A percentile compares a stretch with the other conserved stretches of the same genome.
These are phyloP conservation scores for Nasua narica DNA, from an alignment of 2,797 vertebrate species.

Conservation along the genomic window DNA sequence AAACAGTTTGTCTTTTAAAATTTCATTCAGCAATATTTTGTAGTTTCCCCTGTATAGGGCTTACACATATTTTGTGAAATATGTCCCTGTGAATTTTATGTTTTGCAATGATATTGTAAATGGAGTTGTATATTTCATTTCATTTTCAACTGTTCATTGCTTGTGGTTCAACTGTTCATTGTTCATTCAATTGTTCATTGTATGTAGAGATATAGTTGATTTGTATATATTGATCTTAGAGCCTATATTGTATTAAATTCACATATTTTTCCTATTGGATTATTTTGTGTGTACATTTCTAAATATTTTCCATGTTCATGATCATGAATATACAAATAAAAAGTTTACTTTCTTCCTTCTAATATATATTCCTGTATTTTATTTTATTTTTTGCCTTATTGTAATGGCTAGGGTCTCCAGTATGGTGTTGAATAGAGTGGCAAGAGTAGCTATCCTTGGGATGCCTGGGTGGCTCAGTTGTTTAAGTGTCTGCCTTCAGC, in stretches of 20 bases:
- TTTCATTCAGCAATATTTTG: not conserved
- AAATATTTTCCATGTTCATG: not conserved
- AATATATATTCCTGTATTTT: not conserved
- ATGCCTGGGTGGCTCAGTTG: too few relatives aligned
- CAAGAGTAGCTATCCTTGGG: not conserved
- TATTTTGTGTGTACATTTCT: not conserved
- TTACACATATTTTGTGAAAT: not conserved
- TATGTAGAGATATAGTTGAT: not conserved
- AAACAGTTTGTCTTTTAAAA: not conserved
- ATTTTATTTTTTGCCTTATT: not conserved
- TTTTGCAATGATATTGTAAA: conserved; percentile 10
- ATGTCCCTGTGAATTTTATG: not conserved
- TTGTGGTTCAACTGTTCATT: too few relatives aligned
- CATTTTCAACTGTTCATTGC: conserved; percentile 16
- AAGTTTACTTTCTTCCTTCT: not conserved
- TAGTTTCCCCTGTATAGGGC: not conserved
- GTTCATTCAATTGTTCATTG: not conserved
- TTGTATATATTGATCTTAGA: not conserved
- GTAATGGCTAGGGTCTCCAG: not conserved
- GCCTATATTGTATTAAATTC: not conserved
- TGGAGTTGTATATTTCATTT: conserved; percentile 4
- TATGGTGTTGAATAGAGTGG: not conserved
- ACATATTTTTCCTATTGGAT: not conserved
- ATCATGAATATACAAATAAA: not conserved
- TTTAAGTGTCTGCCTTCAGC: too few relatives aligned